Percentiles rank a stretch among this genome's conserved stretches.
Evolutionary conservation across 1,140 invertebrate species (phyloP).

Genomic region (Drosophila santomea): DNA sequence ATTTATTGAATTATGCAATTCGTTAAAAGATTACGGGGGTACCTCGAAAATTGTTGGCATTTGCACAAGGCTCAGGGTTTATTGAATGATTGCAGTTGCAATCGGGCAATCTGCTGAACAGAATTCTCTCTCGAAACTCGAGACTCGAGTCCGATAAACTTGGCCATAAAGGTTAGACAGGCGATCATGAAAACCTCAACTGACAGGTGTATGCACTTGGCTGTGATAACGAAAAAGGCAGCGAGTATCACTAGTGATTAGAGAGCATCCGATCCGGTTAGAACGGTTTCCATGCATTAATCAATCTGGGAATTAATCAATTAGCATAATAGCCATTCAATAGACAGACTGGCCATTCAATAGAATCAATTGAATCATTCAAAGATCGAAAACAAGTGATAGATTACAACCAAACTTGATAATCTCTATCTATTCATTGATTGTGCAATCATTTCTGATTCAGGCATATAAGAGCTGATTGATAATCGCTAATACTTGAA

Average conservation of each 20-base stretch:
- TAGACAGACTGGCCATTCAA: not conserved
- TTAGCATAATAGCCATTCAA: constrained; percentile 12
- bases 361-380: not conserved
- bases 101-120: not conserved
- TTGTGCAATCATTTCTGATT: constrained; percentile 7
- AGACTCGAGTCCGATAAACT: constrained; percentile 30
- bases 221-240: constrained; percentile 15
- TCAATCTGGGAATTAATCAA: constrained; percentile 6
- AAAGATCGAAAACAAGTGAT: not conserved
- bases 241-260: not conserved
- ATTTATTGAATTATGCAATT: constrained; percentile 81
- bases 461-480: constrained; percentile 14
- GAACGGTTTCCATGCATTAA: not conserved
- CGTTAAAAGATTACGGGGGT: constrained; percentile 69
- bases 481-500: not conserved
- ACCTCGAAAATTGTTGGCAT: constrained; percentile 46
- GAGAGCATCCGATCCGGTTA: not conserved
- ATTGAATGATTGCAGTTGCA: constrained; percentile 71
- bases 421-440: not conserved
- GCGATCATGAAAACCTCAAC: constrained; percentile 1
- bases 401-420: constrained; percentile 3
- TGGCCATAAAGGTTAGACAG: constrained; percentile 38
- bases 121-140: not conserved
- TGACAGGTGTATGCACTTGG: not conserved
- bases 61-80: constrained; percentile 47